phyloP scores from a whole-genome alignment of 2,113 vertebrate genomes.

The Neodon shergylaensis region DNA sequence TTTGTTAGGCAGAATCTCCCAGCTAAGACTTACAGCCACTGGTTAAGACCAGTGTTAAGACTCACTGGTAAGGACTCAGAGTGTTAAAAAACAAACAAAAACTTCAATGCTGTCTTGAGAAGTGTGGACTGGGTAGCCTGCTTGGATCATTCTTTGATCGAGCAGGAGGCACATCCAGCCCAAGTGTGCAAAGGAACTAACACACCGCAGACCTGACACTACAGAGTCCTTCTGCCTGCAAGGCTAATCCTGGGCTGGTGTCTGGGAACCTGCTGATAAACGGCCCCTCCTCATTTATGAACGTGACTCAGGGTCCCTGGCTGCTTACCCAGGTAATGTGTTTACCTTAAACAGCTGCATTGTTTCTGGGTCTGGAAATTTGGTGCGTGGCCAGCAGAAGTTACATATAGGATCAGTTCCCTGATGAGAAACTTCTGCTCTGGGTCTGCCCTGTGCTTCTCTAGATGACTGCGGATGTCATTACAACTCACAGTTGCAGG shows the following conservation, averaged over 20 bases:
- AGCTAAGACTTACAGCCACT: not conserved
- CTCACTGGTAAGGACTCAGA: not conserved
- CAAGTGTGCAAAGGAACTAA: not conserved
- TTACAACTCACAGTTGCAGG: not conserved
- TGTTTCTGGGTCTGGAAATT: not conserved
- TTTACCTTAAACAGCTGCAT: not conserved
- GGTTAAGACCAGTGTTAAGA: not conserved
- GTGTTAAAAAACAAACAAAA: not conserved
- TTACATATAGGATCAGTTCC: not conserved
- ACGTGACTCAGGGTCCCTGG: not conserved
- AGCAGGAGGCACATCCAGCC: not conserved
- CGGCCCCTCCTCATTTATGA: not conserved
- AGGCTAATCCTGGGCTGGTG: not conserved
- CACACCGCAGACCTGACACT: accelerated
- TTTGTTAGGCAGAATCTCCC: not conserved
- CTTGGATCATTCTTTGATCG: not conserved
- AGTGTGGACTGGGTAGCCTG: accelerated
- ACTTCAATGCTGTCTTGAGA: not conserved
- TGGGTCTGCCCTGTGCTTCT: not conserved
- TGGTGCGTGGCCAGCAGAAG: not conserved
- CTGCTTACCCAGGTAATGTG: not conserved
- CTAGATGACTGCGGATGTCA: not conserved
- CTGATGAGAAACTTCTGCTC: not conserved
- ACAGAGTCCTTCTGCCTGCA: not conserved
- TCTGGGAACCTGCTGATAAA: not conserved